Evolutionary conservation across 2,797 vertebrate species (phyloP).

Genomic region (Threskiornis aethiopicus): DNA sequence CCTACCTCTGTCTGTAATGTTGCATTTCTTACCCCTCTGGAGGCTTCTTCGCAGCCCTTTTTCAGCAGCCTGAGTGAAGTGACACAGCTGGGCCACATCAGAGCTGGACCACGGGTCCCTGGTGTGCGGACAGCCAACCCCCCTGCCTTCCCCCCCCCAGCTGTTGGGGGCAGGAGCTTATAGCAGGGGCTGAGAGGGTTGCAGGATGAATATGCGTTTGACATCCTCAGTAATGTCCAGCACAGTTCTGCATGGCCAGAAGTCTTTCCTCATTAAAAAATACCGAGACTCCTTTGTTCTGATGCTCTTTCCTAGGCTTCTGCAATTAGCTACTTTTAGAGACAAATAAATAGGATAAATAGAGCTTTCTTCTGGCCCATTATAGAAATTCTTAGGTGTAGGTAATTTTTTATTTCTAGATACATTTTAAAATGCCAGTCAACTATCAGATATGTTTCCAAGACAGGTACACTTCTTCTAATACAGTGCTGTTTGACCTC

Average conservation of each 20-base stretch:
- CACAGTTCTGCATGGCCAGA: not conserved
- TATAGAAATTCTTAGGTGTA: not conserved
- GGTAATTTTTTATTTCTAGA: not conserved
- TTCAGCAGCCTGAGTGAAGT: not conserved
- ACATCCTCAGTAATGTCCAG: not conserved
- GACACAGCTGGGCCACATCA: not conserved
- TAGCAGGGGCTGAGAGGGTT: not conserved
- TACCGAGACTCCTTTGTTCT: not conserved
- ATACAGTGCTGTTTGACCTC: not conserved
- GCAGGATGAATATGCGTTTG: not conserved
- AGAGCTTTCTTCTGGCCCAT: not conserved
- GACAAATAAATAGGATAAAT: not conserved
- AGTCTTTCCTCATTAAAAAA: not conserved
- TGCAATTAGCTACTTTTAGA: not conserved
- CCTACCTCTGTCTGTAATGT: not conserved
- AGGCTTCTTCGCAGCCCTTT: not conserved
- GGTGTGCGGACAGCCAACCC: not conserved
- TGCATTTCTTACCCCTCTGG: not conserved
- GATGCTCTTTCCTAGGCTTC: not conserved
- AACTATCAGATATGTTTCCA: not conserved
- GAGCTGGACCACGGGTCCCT: not conserved
- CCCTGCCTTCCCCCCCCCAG: fast-evolving
- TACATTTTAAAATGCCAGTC: not conserved
- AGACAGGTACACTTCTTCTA: not conserved
- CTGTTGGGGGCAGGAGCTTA: not conserved